These are phyloP conservation scores for Pantherophis guttatus DNA, from an alignment of 2,113 vertebrate genomes.

Conservation along the genomic window DNA sequence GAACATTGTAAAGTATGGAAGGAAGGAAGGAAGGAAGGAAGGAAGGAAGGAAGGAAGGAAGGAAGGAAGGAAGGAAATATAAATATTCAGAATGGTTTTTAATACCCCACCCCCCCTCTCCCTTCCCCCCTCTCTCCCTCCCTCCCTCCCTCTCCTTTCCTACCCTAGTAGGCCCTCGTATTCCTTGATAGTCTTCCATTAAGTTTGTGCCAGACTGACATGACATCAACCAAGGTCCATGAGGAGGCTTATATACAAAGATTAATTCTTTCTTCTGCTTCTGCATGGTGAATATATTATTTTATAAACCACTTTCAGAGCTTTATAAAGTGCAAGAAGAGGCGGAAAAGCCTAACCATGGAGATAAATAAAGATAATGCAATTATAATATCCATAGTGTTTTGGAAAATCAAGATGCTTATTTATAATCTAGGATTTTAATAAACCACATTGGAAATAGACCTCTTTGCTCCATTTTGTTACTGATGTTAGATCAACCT, in stretches of 20 bases:
- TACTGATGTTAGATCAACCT: too few relatives aligned
- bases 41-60: constrained; percentile 47
- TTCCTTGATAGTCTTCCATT: too few relatives aligned
- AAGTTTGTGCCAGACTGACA: too few relatives aligned
- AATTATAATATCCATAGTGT: background rate
- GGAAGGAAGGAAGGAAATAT: constrained; percentile 34
- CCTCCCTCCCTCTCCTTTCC: too few relatives aligned
- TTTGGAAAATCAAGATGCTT: background rate
- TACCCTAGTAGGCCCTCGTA: too few relatives aligned
- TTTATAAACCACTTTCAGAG: too few relatives aligned
- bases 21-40: constrained; percentile 37
- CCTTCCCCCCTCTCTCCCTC: too few relatives aligned
- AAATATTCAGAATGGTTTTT: constrained; percentile 66
- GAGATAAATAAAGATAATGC: background rate
- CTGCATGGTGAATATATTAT: background rate
- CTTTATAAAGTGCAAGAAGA: background rate
- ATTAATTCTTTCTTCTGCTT: too few relatives aligned
- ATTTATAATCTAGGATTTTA: background rate
- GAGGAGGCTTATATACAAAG: too few relatives aligned
- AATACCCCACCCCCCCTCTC: too few relatives aligned
- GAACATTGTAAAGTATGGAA: background rate
- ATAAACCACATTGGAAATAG: background rate
- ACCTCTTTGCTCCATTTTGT: background rate
- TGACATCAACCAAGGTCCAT: too few relatives aligned
- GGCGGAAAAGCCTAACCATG: background rate